Conservation (phyloP, 2,113 vertebrate genomes). For the Tupaia tana region DNA sequence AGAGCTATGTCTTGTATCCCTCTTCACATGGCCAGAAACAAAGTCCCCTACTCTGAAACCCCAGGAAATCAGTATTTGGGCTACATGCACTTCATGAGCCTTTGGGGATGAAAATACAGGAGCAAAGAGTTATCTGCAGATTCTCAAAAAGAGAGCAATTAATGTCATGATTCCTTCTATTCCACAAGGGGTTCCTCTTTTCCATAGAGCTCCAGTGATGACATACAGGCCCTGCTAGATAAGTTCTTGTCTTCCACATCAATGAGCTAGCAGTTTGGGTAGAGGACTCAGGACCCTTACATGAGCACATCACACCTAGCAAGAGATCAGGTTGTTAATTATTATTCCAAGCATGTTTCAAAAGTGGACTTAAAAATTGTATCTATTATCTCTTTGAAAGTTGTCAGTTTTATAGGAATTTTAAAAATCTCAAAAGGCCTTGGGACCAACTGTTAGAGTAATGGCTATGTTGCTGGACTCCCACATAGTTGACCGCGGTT, state of each 20-base stretch:
- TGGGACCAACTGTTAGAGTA: background rate
- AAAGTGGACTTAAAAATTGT: background rate
- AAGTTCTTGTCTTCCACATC: background rate
- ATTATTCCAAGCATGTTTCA: background rate
- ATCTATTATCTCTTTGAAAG: background rate
- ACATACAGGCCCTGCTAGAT: background rate
- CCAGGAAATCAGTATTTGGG: background rate
- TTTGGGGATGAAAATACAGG: background rate
- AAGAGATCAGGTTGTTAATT: background rate
- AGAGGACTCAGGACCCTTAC: background rate
- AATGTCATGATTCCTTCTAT: background rate
- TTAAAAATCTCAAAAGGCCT: conserved; percentile 47
- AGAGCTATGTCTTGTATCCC: background rate
- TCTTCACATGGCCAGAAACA: background rate
- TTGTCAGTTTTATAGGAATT: background rate
- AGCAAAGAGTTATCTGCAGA: background rate
- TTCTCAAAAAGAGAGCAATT: background rate
- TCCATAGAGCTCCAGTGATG: background rate
- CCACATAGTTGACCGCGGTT: no score
- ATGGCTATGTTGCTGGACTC: no score
- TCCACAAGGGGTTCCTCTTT: background rate
- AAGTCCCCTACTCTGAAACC: background rate
- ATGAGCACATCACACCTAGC: background rate
- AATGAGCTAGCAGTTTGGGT: background rate
- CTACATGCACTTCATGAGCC: background rate